A percentile compares a stretch with the other conserved stretches of the same genome.
Evolutionary conservation across 1,140 invertebrate genomes (phyloP).

Genomic region (Tetramorium simillimum): DNA sequence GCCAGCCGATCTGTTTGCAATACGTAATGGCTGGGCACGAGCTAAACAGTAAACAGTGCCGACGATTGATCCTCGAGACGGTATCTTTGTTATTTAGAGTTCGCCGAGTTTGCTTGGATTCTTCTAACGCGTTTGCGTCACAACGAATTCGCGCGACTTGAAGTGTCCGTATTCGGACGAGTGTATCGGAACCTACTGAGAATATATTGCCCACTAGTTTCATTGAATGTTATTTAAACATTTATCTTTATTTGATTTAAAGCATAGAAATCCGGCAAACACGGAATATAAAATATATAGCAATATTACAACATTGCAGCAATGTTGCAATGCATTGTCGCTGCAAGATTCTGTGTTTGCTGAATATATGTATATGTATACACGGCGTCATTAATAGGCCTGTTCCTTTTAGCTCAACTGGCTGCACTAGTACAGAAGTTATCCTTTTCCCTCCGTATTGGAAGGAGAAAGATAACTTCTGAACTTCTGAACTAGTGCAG

Average conservation of each 20-base stretch:
- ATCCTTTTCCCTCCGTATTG: too few species aligned
- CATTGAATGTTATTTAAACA: not conserved
- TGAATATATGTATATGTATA: too few species aligned
- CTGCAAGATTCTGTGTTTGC: too few species aligned
- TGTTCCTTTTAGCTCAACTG: too few species aligned
- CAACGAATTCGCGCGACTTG: not conserved
- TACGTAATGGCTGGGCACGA: slow-evolving; percentile 62
- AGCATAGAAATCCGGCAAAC: not conserved
- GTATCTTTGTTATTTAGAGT: not conserved
- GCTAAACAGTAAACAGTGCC: slow-evolving; percentile 50
- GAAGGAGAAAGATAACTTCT: too few species aligned
- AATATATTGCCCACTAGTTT: slow-evolving; percentile 2
- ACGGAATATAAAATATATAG: too few species aligned
- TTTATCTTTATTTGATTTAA: not conserved
- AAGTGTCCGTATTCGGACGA: not conserved
- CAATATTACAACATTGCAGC: too few species aligned
- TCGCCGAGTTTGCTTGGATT: not conserved
- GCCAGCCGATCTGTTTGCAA: slow-evolving; percentile 38
- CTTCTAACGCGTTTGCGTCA: not conserved
- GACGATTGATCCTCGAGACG: not conserved
- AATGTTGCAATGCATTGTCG: too few species aligned
- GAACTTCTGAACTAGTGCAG: too few species aligned
- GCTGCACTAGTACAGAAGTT: too few species aligned
- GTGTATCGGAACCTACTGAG: not conserved
- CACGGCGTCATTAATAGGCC: too few species aligned